Base-by-base conservation (phyloP, 2,797 vertebrate genomes). In the Sebastes minor region DNA sequence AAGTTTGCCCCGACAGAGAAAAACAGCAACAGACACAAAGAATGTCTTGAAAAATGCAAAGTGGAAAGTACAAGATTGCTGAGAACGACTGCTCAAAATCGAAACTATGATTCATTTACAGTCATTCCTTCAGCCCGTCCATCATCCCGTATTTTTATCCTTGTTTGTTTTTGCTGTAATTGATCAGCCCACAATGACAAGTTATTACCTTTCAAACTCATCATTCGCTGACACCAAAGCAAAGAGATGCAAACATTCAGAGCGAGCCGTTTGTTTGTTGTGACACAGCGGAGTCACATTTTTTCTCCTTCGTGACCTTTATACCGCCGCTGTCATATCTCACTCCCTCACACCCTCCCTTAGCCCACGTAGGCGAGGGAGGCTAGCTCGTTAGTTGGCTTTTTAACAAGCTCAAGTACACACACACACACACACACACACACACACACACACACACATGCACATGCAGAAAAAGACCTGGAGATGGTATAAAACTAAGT, bases 331-430 rank as follows among this genome's bases (percentile, higher is more conserved):
- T 62, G 79, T 76, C 79, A 78, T 10, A 38, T 84, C 68, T 53
- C n/a, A 27, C 76, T 55, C 46, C 16, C 63, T 66, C 30, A 20
- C 81, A 70, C 70, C 59, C 71, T 65, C 72, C 67, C 57, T 49
- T 52, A 28, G 63, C 72, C 72, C 68, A 76, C 2, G 53, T 74
- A 52, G 81, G 80, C 28, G 23, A 78, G 35, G 52, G 57, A 80
- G 63, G 33, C 46, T 2, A 18, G 27, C 89, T 94, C 75, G 65
- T 93, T 93, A 94, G 84, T 22, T 64, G 66, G 23, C 83, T 91
- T 91, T 90, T 93, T 92, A 92, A 91, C 84, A 82, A 90, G 84
- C 82, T 72, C 22, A 42, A 78, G 57, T 42, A 73, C 60, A n/a
- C n/a, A n/a, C n/a, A n/a, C n/a, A n/a, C n/a, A n/a, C n/a, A n/a